These are phyloP conservation scores for Platygyra sinensis DNA, from an alignment of 64 coral and sea anemone species.

Conservation along the genomic window DNA sequence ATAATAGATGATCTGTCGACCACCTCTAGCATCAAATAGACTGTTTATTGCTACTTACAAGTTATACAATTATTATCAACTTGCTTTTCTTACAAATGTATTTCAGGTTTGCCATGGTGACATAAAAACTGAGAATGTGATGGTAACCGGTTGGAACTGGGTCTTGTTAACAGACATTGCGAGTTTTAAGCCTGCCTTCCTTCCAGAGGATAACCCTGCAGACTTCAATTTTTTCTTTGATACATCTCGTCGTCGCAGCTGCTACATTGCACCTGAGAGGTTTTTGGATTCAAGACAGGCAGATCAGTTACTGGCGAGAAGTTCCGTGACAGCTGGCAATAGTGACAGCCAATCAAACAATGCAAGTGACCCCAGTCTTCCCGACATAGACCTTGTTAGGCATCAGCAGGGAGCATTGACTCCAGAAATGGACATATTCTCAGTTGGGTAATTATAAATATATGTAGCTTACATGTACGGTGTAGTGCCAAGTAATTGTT, in stretches of 20 bases:
- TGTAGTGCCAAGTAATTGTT: neutral
- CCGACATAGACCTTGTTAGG: constrained; percentile 84
- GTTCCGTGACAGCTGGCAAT: neutral
- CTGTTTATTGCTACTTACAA: too few relatives aligned
- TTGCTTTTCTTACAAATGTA: too few relatives aligned
- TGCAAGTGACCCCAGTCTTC: constrained; percentile 57
- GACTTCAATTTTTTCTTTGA: constrained; percentile 99
- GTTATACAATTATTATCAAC: too few relatives aligned
- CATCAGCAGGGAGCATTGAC: constrained; percentile 76
- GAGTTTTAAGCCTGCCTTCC: constrained; percentile 90
- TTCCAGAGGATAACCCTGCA: constrained; percentile 95
- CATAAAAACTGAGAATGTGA: constrained; percentile 97
- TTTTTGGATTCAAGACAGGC: constrained; percentile 88
- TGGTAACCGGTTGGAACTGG: constrained; percentile 98
- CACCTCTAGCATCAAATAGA: too few relatives aligned
- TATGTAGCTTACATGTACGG: too few relatives aligned
- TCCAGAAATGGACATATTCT: constrained; percentile 97
- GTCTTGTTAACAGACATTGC: constrained; percentile 92
- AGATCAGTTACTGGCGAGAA: constrained; percentile 46
- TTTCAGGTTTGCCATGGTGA: constrained; percentile 96
- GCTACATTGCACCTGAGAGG: constrained; percentile 95
- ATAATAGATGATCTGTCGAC: too few relatives aligned
- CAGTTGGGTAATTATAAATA: constrained; percentile 70
- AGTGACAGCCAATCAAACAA: constrained; percentile 8
- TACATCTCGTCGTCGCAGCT: constrained; percentile 89